phyloP scores from a whole-genome alignment of 2,888 invertebrate species.

The Ametastegia equiseti region DNA sequence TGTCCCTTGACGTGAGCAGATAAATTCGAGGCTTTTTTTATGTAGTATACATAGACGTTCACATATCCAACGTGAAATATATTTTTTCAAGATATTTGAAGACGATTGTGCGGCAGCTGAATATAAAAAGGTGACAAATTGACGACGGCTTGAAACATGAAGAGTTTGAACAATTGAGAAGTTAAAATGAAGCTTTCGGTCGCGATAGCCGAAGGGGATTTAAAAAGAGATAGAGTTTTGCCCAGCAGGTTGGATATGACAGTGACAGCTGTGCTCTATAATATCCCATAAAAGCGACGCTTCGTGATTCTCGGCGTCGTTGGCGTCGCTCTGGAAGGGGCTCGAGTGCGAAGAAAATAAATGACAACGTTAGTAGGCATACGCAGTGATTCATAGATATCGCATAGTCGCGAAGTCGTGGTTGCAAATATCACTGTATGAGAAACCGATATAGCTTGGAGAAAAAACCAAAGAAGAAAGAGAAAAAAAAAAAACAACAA shows the following conservation, averaged over 20 bases:
- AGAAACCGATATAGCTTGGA: too few species aligned
- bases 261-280: slow-evolving; percentile 45
- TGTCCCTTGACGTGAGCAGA: too few species aligned
- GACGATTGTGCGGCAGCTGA: not conserved
- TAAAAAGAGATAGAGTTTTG: not conserved
- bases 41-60: too few species aligned
- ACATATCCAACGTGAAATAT: not conserved
- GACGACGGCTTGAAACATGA: not conserved
- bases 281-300: slow-evolving; percentile 30
- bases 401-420: not conserved
- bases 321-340: not conserved
- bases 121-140: not conserved
- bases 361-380: not conserved
- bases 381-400: not conserved
- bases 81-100: not conserved
- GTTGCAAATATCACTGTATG: too few species aligned
- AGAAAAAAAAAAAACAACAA: too few species aligned
- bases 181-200: slow-evolving; percentile 2
- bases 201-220: not conserved
- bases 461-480: too few species aligned
- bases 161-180: slow-evolving; percentile 5
- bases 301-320: slow-evolving; percentile 1
- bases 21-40: too few species aligned
- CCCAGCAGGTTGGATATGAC: slow-evolving; percentile 14
- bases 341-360: slow-evolving; percentile 36